These are phyloP conservation scores for Amphipyra tragopoginis DNA, from an alignment of 2,888 invertebrate genomes.

Conservation along the genomic window DNA sequence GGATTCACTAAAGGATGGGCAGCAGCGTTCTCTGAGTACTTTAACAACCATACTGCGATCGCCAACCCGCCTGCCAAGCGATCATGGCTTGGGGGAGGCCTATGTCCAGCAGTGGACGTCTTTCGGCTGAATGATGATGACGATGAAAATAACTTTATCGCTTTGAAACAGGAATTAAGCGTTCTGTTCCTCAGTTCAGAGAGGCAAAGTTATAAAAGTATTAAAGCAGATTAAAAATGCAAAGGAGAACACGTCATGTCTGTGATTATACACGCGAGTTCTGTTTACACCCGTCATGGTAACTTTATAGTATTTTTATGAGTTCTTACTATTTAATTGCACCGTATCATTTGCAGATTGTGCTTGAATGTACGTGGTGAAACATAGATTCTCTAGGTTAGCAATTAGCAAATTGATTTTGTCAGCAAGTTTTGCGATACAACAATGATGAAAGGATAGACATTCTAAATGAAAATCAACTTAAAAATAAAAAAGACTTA, in stretches of 20 bases:
- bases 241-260: slow-evolving; percentile 23
- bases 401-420: neutral
- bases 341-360: slow-evolving; percentile 17
- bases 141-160: too few species aligned
- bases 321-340: slow-evolving; percentile 19
- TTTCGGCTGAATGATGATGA: too few species aligned
- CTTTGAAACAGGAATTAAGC: too few species aligned
- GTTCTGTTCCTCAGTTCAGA: too few species aligned
- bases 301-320: slow-evolving; percentile 36
- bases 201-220: too few species aligned
- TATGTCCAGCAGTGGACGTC: too few species aligned
- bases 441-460: neutral
- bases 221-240: slow-evolving; percentile 23
- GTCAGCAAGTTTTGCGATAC: neutral
- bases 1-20: too few species aligned
- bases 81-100: too few species aligned
- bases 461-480: neutral
- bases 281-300: slow-evolving; percentile 23
- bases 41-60: too few species aligned
- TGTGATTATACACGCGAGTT: slow-evolving; percentile 14
- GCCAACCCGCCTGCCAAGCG: too few species aligned
- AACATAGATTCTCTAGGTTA: neutral
- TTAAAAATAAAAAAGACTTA: slow-evolving; percentile 53
- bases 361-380: slow-evolving; percentile 9
- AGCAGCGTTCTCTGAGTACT: too few species aligned